Conservation (phyloP, 2,797 vertebrate genomes). For the Hozukius guyotensis region DNA sequence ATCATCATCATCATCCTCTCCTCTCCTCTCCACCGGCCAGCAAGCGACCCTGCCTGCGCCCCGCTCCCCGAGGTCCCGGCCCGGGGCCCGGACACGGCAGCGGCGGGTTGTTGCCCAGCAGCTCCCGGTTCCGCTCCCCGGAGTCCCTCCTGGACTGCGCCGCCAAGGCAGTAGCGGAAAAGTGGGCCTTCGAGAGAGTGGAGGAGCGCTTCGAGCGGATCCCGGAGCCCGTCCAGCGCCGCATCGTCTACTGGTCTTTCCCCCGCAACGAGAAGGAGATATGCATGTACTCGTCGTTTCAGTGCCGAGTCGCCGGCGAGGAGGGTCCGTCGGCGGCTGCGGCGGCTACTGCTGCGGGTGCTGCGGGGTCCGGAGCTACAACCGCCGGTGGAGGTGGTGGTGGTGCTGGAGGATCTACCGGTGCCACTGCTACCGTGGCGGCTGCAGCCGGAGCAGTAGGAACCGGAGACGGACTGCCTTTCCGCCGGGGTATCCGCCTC, state of each 20-base stretch:
- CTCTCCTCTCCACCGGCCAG: constrained; percentile 83
- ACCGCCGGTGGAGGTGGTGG: constrained; percentile 68
- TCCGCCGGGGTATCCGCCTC: constrained; percentile 94
- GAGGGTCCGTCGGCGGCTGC: constrained; percentile 77
- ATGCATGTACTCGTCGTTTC: constrained; percentile 98
- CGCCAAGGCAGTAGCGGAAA: constrained; percentile 95
- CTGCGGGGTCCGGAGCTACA: constrained; percentile 75
- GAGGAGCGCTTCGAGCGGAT: constrained; percentile 98
- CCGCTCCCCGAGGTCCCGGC: constrained; percentile 86
- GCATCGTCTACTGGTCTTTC: constrained; percentile 98
- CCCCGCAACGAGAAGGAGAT: constrained; percentile 97
- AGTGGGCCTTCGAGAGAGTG: constrained; percentile 97
- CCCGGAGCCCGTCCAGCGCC: constrained; percentile 96
- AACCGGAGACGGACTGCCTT: constrained; percentile 90
- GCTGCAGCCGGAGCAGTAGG: constrained; percentile 75
- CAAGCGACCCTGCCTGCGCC: constrained; percentile 92
- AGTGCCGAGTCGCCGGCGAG: constrained; percentile 89
- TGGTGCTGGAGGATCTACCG: constrained; percentile 76
- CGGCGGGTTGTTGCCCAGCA: constrained; percentile 40
- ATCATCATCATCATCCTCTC: constrained; percentile 66
- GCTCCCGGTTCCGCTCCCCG: constrained; percentile 84
- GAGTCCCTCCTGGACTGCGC: constrained; percentile 96
- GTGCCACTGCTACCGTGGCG: constrained; percentile 70
- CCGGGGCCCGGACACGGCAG: constrained; percentile 82
- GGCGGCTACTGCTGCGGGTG: constrained; percentile 42